Evolutionary conservation across 2,797 vertebrate genomes (phyloP).

Genomic region (Phoebastria nigripes): DNA sequence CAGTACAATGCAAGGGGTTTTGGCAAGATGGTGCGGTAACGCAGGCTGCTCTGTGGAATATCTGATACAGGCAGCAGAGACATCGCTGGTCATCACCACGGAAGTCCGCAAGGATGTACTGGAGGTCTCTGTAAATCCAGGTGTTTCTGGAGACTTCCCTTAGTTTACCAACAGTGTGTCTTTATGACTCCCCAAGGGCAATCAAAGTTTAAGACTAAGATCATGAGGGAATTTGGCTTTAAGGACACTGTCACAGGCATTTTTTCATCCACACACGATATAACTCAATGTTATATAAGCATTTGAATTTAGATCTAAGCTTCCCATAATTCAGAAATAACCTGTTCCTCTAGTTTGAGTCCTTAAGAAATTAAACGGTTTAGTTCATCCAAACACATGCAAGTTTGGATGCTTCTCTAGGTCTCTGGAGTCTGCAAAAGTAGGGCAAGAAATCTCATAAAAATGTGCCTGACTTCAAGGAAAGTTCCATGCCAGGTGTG

Average conservation of each 20-base stretch:
- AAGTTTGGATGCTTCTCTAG: not conserved
- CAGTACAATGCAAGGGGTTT: not conserved
- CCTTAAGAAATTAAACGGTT: not conserved
- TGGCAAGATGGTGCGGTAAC: not conserved
- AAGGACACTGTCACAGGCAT: not conserved
- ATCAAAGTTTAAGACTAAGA: not conserved
- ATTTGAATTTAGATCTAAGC: not conserved
- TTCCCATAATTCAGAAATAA: not conserved
- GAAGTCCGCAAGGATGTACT: not conserved
- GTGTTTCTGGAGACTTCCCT: not conserved
- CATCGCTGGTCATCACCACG: accelerated
- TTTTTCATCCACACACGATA: not conserved
- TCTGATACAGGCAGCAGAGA: not conserved
- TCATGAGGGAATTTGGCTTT: not conserved
- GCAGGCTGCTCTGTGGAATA: not conserved
- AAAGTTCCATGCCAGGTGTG: not conserved
- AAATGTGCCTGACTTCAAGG: not conserved
- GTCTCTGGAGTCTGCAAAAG: not conserved
- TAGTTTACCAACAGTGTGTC: not conserved
- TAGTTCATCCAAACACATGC: not conserved
- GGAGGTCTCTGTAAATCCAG: not conserved
- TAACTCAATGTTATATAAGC: not conserved
- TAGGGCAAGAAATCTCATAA: not conserved
- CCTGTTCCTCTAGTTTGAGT: not conserved
- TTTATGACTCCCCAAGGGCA: not conserved